Conservation (phyloP, 2,113 vertebrate genomes). For the Phoenicopterus ruber region DNA sequence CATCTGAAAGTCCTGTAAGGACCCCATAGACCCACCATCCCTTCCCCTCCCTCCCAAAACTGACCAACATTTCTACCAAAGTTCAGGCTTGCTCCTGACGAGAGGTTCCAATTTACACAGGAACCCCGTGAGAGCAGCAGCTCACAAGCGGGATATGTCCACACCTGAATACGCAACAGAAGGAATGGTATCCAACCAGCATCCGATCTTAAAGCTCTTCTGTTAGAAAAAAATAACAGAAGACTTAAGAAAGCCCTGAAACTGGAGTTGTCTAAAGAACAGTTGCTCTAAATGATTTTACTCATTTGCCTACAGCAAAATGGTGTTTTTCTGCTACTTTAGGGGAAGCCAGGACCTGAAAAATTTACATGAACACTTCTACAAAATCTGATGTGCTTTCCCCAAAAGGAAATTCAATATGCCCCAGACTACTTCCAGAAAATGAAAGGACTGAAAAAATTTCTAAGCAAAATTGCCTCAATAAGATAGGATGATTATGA, state of each 20-base stretch:
- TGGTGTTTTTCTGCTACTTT: not conserved
- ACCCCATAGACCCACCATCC: fast-evolving
- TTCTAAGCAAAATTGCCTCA: not conserved
- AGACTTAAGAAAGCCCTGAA: not conserved
- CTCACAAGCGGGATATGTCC: not conserved
- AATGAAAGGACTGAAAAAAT: not conserved
- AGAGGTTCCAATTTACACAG: not conserved
- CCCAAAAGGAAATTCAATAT: not conserved
- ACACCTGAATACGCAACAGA: fast-evolving
- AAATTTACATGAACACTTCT: not conserved
- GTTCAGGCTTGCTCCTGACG: not conserved
- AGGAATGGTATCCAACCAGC: not conserved
- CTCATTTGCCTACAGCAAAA: not conserved
- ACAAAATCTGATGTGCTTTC: not conserved
- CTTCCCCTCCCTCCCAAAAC: not conserved
- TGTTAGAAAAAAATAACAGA: not conserved
- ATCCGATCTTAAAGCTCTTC: not conserved
- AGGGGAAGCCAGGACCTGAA: not conserved
- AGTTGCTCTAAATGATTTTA: not conserved
- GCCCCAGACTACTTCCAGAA: not conserved
- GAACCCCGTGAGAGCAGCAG: not conserved
- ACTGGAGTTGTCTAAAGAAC: fast-evolving
- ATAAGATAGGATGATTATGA: not conserved
- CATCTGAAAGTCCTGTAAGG: not conserved
- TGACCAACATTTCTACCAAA: not conserved